Evolutionary conservation across 2,113 vertebrate species (phyloP).

Genomic region (Xiphophorus maculatus): DNA sequence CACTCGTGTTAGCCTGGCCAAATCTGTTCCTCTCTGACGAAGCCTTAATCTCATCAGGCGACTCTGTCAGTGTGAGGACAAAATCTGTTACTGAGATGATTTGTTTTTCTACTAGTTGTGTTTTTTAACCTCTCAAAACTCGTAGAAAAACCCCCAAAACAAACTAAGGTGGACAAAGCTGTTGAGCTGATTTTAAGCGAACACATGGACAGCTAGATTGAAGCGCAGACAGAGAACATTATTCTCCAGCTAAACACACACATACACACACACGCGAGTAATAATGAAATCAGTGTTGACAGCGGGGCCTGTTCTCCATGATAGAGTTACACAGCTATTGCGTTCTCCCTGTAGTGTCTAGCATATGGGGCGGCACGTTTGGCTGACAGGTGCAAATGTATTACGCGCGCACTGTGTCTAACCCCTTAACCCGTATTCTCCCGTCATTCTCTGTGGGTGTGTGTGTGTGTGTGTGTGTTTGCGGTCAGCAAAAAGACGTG

Average conservation of each 20-base stretch:
- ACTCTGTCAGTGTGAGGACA: constrained; percentile 46
- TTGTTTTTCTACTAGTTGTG: constrained; percentile 29
- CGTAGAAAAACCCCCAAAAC: not conserved
- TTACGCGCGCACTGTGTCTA: constrained; percentile 31
- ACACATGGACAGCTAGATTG: constrained; percentile 75
- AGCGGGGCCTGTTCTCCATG: constrained; percentile 51
- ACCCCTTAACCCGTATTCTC: constrained; percentile 56
- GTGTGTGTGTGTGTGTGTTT: constrained; percentile 18
- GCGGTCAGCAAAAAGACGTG: constrained; percentile 69
- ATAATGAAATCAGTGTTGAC: constrained; percentile 60
- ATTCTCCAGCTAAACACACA: constrained; percentile 42
- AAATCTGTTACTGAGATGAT: constrained; percentile 64
- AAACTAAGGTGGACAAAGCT: constrained; percentile 72
- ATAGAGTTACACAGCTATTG: constrained; percentile 57
- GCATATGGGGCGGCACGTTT: constrained; percentile 52
- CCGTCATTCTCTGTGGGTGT: constrained; percentile 2
- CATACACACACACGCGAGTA: constrained; percentile 6
- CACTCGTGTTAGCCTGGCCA: constrained; percentile 69
- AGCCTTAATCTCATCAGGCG: constrained; percentile 72
- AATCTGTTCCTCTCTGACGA: constrained; percentile 75
- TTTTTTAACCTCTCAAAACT: constrained; percentile 38
- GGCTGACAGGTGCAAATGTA: constrained; percentile 68
- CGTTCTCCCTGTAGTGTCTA: constrained; percentile 41
- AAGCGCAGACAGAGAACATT: constrained; percentile 56
- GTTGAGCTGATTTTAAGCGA: constrained; percentile 67